Evolutionary conservation across 2,888 invertebrate genomes (phyloP).

Genomic region (Chromoteleia sp.): DNA sequence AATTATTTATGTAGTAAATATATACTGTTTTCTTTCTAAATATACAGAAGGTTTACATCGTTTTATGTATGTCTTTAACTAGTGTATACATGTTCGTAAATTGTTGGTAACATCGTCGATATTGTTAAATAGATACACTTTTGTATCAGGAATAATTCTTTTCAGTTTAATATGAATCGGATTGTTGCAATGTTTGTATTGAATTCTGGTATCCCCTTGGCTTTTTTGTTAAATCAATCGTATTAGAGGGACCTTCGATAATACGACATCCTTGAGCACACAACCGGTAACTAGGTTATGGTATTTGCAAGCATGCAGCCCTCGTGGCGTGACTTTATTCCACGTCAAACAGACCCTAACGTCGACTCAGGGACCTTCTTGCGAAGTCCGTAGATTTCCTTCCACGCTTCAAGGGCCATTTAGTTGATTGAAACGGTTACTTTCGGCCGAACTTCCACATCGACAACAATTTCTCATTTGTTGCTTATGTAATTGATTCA

Average conservation of each 20-base stretch:
- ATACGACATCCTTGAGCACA: conserved; percentile 76
- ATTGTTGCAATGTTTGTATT: conserved; percentile 71
- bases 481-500: conserved; percentile 51
- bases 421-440: conserved; percentile 64
- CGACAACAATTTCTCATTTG: conserved; percentile 41
- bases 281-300: conserved; percentile 78
- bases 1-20: no score
- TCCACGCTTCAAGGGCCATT: conserved; percentile 61
- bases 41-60: no score
- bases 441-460: conserved; percentile 35
- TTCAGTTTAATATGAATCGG: conserved; percentile 32
- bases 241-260: conserved; percentile 71
- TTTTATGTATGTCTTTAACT: no score
- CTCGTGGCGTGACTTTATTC: conserved; percentile 77
- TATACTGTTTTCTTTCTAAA: no score
- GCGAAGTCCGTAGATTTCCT: conserved; percentile 39
- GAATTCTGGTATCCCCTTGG: conserved; percentile 65
- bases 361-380: conserved; percentile 54
- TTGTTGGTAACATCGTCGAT: no score
- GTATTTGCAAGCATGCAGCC: conserved; percentile 78
- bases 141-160: no score
- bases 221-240: conserved; percentile 74
- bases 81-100: no score
- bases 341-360: conserved; percentile 71
- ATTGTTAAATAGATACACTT: no score